Evolutionary conservation across 1,140 invertebrate genomes (phyloP).

Genomic region (Heliconius eleuchia): DNA sequence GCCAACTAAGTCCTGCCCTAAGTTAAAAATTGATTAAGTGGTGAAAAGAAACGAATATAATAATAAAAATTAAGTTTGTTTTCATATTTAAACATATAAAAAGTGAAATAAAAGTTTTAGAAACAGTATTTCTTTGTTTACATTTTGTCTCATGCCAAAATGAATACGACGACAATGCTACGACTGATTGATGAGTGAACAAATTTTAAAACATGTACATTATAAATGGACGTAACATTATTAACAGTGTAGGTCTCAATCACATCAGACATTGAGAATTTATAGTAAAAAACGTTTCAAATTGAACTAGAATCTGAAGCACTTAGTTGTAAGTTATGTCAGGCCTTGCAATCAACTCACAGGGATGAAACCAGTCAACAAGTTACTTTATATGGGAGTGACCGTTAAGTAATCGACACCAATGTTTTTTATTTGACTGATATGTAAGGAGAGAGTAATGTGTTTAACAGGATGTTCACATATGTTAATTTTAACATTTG

Average conservation of each 20-base stretch:
- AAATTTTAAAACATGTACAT: too few species aligned
- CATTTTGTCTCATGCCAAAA: too few species aligned
- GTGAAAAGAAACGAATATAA: too few species aligned
- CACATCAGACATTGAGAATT: not conserved
- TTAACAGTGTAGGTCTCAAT: not conserved
- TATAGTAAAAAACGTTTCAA: not conserved
- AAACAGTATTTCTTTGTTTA: too few species aligned
- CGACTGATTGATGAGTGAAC: too few species aligned
- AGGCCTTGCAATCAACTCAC: not conserved
- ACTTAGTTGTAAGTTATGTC: slow-evolving; percentile 2
- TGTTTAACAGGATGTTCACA: slow-evolving; percentile 3
- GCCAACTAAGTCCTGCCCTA: too few species aligned
- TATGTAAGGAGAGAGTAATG: slow-evolving; percentile 1
- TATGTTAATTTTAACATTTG: not conserved
- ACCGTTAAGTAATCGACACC: slow-evolving; percentile 28
- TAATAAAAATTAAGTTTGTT: too few species aligned
- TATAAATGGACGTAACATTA: too few species aligned
- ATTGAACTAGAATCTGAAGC: slow-evolving; percentile 12
- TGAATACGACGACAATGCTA: too few species aligned
- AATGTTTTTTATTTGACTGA: not conserved
- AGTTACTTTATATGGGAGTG: slow-evolving; percentile 10
- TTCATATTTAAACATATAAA: too few species aligned
- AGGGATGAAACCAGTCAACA: not conserved
- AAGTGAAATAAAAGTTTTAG: too few species aligned
- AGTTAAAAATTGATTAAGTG: too few species aligned